These are phyloP conservation scores for Petrocephalus microphthalmus DNA, from an alignment of 2,113 vertebrate genomes.

Conservation along the genomic window DNA sequence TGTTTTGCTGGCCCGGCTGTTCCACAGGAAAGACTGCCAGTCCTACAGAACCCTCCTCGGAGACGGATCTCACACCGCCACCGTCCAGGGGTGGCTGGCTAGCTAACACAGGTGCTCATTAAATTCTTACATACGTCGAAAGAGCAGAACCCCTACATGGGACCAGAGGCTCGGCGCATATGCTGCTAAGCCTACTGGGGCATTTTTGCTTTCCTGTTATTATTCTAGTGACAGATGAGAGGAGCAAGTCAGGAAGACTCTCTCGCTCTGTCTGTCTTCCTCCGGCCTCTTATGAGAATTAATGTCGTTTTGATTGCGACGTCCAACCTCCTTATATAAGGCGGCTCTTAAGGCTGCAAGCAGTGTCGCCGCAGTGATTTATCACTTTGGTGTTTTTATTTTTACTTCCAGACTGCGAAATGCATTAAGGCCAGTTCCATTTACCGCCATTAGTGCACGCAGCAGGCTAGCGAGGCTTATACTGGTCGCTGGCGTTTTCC, in stretches of 20 bases:
- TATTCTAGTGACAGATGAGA: conserved; percentile 1
- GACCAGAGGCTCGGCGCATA: not conserved
- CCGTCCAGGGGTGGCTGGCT: not conserved
- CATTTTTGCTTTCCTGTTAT: not conserved
- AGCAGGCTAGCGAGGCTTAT: not conserved
- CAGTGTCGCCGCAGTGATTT: conserved; percentile 20
- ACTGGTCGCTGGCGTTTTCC: not conserved
- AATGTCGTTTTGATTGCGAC: conserved; percentile 32
- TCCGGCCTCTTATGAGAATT: not conserved
- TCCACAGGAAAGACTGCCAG: not conserved
- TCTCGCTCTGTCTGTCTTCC: not conserved
- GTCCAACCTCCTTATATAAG: conserved; percentile 24
- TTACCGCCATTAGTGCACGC: not conserved
- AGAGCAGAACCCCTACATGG: not conserved
- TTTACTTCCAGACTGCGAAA: not conserved
- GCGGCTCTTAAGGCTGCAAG: conserved; percentile 29
- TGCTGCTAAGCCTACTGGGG: not conserved
- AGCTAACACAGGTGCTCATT: not conserved
- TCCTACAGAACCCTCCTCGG: not conserved
- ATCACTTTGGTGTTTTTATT: conserved; percentile 4
- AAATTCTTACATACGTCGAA: not conserved
- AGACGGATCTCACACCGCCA: not conserved
- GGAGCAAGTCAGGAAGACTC: conserved; percentile 36
- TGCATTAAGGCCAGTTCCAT: not conserved
- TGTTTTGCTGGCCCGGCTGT: not conserved